Percentiles rank a stretch among this genome's conserved stretches.
phyloP scores from a whole-genome alignment of 2,888 invertebrate genomes.

The Sinohyriopsis cumingii region DNA sequence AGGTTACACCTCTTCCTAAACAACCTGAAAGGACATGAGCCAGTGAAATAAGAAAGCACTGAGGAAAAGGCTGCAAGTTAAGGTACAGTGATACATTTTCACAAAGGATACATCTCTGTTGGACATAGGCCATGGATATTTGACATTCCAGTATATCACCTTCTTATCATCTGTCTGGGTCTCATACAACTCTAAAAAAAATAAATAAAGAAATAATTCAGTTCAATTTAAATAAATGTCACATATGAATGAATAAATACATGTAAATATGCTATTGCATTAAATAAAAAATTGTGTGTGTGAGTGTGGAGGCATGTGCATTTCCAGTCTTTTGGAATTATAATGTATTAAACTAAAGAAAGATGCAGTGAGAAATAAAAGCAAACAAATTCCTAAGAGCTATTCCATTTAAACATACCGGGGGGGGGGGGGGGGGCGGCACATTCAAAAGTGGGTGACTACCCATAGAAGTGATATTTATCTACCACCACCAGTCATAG shows the following conservation, averaged over 20 bases:
- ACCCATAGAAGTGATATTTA: too few species aligned
- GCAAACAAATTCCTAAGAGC: background rate
- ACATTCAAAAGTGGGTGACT: too few species aligned
- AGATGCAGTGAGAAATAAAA: background rate
- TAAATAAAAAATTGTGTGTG: background rate
- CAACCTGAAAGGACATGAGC: too few species aligned
- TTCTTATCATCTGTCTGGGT: constrained; percentile 51
- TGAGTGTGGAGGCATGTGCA: too few species aligned
- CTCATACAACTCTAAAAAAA: constrained; percentile 60
- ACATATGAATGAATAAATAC: background rate
- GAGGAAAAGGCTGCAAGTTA: too few species aligned
- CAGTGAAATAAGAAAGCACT: too few species aligned
- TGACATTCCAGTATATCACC: constrained; percentile 69
- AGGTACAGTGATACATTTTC: too few species aligned
- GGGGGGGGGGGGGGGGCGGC: too few species aligned
- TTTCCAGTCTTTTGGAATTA: background rate
- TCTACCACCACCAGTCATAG: too few species aligned
- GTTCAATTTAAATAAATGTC: background rate
- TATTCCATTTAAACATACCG: too few species aligned
- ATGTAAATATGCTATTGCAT: background rate
- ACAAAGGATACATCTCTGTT: constrained; percentile 71
- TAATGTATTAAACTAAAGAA: background rate
- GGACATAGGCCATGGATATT: constrained; percentile 68
- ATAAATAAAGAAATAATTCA: constrained; percentile 3
- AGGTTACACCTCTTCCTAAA: too few species aligned